Conservation (phyloP, 2,888 invertebrate genomes). For the Charanyca ferruginea region DNA sequence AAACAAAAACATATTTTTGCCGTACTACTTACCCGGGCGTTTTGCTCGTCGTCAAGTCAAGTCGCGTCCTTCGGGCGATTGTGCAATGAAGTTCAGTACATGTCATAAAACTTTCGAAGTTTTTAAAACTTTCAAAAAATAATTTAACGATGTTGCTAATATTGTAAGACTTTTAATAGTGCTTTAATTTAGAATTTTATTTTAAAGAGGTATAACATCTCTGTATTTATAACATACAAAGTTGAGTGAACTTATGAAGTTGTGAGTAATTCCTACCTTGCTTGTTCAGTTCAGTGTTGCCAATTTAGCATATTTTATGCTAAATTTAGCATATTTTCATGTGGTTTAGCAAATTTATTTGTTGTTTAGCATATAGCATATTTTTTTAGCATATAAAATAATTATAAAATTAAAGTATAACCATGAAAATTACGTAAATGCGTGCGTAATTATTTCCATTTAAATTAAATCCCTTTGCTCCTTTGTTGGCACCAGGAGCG, state of each 20-base stretch:
- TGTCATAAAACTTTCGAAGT: constrained; percentile 74
- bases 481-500: too few relatives aligned
- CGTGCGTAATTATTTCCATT: too few relatives aligned
- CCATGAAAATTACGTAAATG: too few relatives aligned
- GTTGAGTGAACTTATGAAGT: constrained; percentile 88
- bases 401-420: too few relatives aligned
- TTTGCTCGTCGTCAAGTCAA: constrained; percentile 56
- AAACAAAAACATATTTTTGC: constrained; percentile 56
- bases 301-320: too few relatives aligned
- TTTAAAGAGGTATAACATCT: constrained; percentile 60
- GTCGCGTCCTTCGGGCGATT: constrained; percentile 79
- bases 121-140: constrained; percentile 53
- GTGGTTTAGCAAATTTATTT: too few relatives aligned
- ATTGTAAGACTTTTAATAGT: constrained; percentile 14
- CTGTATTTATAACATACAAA: constrained; percentile 74
- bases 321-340: too few relatives aligned
- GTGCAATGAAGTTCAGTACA: constrained; percentile 81
- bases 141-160: not conserved
- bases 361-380: too few relatives aligned
- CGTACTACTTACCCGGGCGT: constrained; percentile 58
- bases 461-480: too few relatives aligned
- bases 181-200: constrained; percentile 2
- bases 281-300: too few relatives aligned
- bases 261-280: constrained; percentile 73
- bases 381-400: too few relatives aligned